Conservation (phyloP, 2,797 vertebrate genomes). For the Champsocephalus esox region DNA sequence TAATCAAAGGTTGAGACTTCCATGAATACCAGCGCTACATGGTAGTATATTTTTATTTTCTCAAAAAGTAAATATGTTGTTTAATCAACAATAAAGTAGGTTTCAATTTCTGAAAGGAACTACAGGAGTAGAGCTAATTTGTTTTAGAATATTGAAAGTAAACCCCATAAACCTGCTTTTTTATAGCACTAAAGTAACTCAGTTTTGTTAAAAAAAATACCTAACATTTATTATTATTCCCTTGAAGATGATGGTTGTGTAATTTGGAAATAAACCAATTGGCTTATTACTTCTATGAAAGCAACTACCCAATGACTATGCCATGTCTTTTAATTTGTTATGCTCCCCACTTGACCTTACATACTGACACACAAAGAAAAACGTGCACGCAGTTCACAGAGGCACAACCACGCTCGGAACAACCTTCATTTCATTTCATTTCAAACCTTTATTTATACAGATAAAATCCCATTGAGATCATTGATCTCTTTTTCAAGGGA, state of each 20-base stretch:
- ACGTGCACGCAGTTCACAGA: conserved; percentile 19
- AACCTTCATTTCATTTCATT: too few species aligned
- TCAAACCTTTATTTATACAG: too few species aligned
- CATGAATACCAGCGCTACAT: too few species aligned
- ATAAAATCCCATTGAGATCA: too few species aligned
- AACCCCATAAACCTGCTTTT: too few species aligned
- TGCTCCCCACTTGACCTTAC: background rate
- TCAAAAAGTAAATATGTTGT: background rate
- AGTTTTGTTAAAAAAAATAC: too few species aligned
- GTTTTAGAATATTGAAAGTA: too few species aligned
- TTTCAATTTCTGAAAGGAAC: background rate
- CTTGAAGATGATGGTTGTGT: background rate
- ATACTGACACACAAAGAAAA: background rate
- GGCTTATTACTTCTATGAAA: background rate
- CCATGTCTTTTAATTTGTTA: conserved; percentile 4
- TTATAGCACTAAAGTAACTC: too few species aligned
- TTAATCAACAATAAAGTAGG: background rate
- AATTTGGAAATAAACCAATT: background rate
- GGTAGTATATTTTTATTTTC: too few species aligned
- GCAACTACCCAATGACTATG: background rate
- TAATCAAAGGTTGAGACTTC: background rate
- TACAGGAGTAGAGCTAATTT: too few species aligned
- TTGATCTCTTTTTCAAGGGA: too few species aligned
- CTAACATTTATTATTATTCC: background rate
- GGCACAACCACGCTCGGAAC: conserved; percentile 9